These are phyloP conservation scores for Epinotia bilunana DNA, from an alignment of 2,888 invertebrate species.

Conservation along the genomic window DNA sequence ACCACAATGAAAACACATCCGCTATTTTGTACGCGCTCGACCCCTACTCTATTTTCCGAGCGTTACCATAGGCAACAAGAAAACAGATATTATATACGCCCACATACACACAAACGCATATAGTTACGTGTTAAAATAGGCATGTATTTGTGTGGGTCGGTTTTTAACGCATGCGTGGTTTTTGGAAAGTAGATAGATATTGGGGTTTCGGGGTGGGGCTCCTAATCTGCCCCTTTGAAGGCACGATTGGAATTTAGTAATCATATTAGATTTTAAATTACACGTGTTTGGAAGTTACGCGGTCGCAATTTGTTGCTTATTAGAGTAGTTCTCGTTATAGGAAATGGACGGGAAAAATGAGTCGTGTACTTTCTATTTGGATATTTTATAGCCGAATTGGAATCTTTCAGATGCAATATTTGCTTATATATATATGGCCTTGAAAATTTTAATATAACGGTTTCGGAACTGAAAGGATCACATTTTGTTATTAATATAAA, in stretches of 20 bases:
- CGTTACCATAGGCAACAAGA: constrained; percentile 76
- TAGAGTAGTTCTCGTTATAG: constrained; percentile 61
- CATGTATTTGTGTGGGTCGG: constrained; percentile 72
- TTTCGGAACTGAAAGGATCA: no score
- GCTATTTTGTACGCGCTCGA: constrained; percentile 56
- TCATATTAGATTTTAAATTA: constrained; percentile 84
- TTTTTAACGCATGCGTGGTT: constrained; percentile 83
- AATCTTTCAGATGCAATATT: background rate
- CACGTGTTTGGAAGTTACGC: constrained; percentile 77
- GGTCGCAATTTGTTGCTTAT: constrained; percentile 77
- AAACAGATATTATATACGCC: constrained; percentile 71
- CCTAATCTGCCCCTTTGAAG: constrained; percentile 83
- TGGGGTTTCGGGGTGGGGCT: constrained; percentile 74
- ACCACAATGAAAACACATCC: constrained; percentile 53
- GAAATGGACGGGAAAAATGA: constrained; percentile 17
- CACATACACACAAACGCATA: constrained; percentile 60
- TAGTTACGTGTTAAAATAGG: constrained; percentile 65
- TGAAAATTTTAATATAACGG: background rate
- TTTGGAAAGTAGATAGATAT: constrained; percentile 80
- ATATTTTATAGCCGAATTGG: background rate
- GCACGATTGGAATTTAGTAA: constrained; percentile 83
- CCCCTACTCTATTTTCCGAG: constrained; percentile 51
- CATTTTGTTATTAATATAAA: no score
- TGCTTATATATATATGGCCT: no score
- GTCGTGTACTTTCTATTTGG: constrained; percentile 7